Evolutionary conservation across 1,140 invertebrate species (phyloP).

Genomic region (Drosophila bocki): DNA sequence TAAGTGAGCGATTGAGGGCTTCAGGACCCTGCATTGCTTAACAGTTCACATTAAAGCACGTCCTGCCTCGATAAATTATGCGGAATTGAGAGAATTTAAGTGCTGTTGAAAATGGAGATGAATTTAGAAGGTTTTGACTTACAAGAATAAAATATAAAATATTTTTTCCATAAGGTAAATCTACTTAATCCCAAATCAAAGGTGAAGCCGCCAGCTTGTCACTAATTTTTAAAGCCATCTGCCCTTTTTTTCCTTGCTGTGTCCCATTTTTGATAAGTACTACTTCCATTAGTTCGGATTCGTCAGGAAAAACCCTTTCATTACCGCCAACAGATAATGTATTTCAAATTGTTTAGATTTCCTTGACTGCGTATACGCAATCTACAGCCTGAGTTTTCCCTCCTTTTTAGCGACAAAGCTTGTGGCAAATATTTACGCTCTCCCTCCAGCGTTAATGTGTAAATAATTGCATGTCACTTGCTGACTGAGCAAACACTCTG

Average conservation of each 20-base stretch:
- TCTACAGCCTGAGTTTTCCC: constrained; percentile 22
- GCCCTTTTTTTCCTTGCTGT: not conserved
- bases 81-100: not conserved
- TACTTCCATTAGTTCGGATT: constrained; percentile 15
- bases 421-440: constrained; percentile 64
- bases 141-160: too few species aligned
- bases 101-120: not conserved
- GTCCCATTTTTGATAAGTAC: constrained; percentile 12
- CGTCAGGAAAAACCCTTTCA: constrained; percentile 8
- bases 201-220: not conserved
- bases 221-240: not conserved
- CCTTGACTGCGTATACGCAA: constrained; percentile 54
- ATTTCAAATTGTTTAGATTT: constrained; percentile 37
- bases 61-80: constrained; percentile 57
- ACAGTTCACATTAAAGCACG: constrained; percentile 18
- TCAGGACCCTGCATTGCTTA: constrained; percentile 35
- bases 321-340: constrained; percentile 28
- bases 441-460: constrained; percentile 61
- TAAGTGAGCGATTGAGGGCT: constrained; percentile 24
- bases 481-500: constrained; percentile 53
- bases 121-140: not conserved
- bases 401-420: constrained; percentile 35
- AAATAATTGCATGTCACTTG: constrained; percentile 78
- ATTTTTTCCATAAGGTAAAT: not conserved
- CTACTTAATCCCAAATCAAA: not conserved